Conservation (phyloP, 92 coral and sea anemone species). For the Parazoanthus darwini region DNA sequence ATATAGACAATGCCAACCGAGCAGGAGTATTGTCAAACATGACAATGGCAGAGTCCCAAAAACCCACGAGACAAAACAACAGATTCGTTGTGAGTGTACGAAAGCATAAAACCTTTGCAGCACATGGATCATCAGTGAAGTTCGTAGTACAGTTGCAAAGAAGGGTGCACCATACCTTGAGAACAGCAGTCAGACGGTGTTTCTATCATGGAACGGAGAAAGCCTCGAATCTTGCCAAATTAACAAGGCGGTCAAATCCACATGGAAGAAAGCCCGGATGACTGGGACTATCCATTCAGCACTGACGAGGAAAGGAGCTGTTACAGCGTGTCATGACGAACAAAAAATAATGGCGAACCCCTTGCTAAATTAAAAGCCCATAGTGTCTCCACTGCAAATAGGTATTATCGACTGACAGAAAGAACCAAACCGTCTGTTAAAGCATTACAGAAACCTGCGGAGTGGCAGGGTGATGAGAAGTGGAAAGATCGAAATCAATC, state of each 20-base stretch:
- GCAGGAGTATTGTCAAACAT: slow-evolving; percentile 65
- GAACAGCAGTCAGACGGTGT: slow-evolving; percentile 33
- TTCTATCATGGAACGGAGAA: slow-evolving; percentile 60
- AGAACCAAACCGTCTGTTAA: slow-evolving; percentile 38
- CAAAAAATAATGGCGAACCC: slow-evolving; percentile 32
- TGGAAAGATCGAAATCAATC: slow-evolving; percentile 13
- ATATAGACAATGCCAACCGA: slow-evolving; percentile 62
- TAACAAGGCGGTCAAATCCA: slow-evolving; percentile 35
- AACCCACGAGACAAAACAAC: slow-evolving; percentile 40
- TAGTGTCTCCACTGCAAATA: slow-evolving; percentile 34
- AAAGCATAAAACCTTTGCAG: slow-evolving; percentile 60
- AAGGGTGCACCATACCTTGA: slow-evolving; percentile 6
- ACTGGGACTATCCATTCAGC: slow-evolving; percentile 13
- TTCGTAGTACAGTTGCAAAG: slow-evolving; percentile 43
- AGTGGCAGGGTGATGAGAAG: slow-evolving; percentile 24
- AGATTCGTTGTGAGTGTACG: slow-evolving; percentile 45
- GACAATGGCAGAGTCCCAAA: slow-evolving; percentile 51
- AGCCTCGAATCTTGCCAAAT: slow-evolving; percentile 53
- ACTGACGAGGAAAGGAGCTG: slow-evolving; percentile 28
- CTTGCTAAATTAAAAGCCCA: slow-evolving; percentile 46
- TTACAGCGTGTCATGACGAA: slow-evolving; percentile 18
- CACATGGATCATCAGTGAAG: slow-evolving; percentile 58
- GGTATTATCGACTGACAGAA: slow-evolving; percentile 40
- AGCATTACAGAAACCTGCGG: slow-evolving; percentile 36
- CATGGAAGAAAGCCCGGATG: slow-evolving; percentile 60